Conservation (phyloP, 2,113 vertebrate species). For the Pantherophis guttatus region DNA sequence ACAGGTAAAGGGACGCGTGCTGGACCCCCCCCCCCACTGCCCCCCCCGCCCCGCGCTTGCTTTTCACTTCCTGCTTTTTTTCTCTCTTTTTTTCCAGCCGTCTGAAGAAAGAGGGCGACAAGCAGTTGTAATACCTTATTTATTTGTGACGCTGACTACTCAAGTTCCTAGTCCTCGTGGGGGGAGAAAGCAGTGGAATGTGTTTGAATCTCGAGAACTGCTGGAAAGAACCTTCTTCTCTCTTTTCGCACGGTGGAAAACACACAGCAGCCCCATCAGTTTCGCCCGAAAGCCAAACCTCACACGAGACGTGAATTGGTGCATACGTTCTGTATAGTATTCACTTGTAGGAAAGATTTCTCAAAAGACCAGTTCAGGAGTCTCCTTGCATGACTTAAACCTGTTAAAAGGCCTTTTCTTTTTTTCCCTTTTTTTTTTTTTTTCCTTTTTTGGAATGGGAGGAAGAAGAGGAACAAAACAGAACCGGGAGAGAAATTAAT, state of each 20-base stretch:
- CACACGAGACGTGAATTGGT: conserved; percentile 68
- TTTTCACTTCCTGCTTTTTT: neutral
- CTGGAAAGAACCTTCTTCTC: conserved; percentile 74
- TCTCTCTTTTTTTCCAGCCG: conserved; percentile 76
- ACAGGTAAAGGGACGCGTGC: conserved; percentile 76
- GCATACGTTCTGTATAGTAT: conserved; percentile 62
- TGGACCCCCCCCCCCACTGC: neutral
- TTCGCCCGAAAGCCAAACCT: conserved; percentile 52
- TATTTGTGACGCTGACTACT: conserved; percentile 77
- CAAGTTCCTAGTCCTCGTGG: conserved; percentile 70
- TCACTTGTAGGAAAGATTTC: conserved; percentile 89
- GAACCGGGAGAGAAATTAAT: conserved; percentile 66
- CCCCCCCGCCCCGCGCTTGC: no score
- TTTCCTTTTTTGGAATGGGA: neutral
- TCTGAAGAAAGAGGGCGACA: conserved; percentile 99
- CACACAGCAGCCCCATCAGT: neutral
- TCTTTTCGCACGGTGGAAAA: conserved; percentile 61
- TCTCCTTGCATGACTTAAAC: conserved; percentile 89
- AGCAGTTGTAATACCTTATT: conserved; percentile 92
- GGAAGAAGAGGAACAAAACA: conserved; percentile 22
- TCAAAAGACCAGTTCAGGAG: conserved; percentile 74
- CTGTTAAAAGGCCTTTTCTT: conserved; percentile 68
- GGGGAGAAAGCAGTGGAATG: conserved; percentile 68
- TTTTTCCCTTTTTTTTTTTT: conserved; percentile 24
- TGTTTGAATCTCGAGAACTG: conserved; percentile 78